A percentile compares a stretch with the other conserved stretches of the same genome.
Conservation (phyloP, 2,888 invertebrate genomes). For the Siphonodentalium dalli region DNA sequence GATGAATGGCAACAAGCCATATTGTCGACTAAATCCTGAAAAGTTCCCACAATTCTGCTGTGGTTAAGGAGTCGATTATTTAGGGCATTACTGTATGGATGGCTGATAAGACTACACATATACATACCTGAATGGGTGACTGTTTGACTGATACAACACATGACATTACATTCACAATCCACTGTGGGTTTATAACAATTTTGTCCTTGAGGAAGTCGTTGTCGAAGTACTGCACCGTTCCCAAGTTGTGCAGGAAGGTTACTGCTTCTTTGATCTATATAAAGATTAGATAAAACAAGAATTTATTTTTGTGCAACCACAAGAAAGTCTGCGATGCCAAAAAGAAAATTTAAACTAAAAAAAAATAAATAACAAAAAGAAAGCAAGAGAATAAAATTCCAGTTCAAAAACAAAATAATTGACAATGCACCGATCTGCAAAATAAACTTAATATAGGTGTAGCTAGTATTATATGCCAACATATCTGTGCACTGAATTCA, state of each 20-base stretch:
- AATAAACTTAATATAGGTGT: too few relatives aligned
- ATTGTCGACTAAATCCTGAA: too few relatives aligned
- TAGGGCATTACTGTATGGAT: not conserved
- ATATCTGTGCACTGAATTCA: too few relatives aligned
- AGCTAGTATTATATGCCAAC: too few relatives aligned
- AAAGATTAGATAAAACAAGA: not conserved
- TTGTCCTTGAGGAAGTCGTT: conserved; percentile 56
- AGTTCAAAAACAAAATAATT: too few relatives aligned
- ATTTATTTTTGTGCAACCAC: not conserved
- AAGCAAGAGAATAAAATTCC: too few relatives aligned
- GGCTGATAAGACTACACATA: not conserved
- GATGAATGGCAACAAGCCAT: too few relatives aligned
- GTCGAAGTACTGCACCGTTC: conserved; percentile 63
- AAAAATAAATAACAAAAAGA: not conserved
- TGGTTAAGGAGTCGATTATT: too few relatives aligned
- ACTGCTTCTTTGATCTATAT: conserved; percentile 52
- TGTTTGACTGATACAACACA: conserved; percentile 63
- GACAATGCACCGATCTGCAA: too few relatives aligned
- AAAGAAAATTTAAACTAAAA: not conserved
- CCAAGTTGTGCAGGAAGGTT: conserved; percentile 60
- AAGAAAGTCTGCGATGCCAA: not conserved
- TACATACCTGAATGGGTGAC: conserved; percentile 55
- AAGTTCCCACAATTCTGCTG: too few relatives aligned
- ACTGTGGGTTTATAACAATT: conserved; percentile 63
- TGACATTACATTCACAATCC: conserved; percentile 64